Conservation (phyloP, 2,888 invertebrate genomes). For the Megalurothrips usitatus region DNA sequence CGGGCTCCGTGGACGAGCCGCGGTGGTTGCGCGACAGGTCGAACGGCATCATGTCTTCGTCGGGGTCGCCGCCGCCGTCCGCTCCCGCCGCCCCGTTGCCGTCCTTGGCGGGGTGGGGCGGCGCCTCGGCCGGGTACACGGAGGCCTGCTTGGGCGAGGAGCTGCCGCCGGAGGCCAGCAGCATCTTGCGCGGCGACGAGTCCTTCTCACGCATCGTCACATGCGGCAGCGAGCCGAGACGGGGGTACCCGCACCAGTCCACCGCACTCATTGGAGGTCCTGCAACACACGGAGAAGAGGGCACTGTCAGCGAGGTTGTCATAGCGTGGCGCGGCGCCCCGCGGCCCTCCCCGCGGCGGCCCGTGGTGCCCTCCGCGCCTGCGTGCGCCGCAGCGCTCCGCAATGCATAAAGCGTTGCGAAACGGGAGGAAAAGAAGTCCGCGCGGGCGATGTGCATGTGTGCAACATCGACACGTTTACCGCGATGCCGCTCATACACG, state of each 20-base stretch:
- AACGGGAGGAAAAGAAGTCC: background rate
- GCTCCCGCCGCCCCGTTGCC: conserved; percentile 38
- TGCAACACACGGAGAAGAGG: conserved; percentile 4
- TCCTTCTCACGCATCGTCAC: conserved; percentile 86
- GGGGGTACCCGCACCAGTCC: conserved; percentile 46
- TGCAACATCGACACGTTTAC: background rate
- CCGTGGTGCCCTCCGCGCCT: too few species aligned
- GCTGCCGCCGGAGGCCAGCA: conserved; percentile 54
- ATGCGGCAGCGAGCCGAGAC: conserved; percentile 49
- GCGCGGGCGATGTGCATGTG: background rate
- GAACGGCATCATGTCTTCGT: conserved; percentile 58
- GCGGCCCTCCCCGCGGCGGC: too few species aligned
- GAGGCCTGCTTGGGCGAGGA: conserved; percentile 70
- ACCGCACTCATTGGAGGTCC: conserved; percentile 12
- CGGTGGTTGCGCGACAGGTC: conserved; percentile 55
- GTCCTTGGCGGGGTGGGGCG: conserved; percentile 35
- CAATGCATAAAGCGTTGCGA: background rate
- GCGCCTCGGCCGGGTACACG: conserved; percentile 59
- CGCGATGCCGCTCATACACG: background rate
- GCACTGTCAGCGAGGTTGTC: background rate
- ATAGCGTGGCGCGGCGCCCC: too few species aligned
- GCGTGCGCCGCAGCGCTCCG: too few species aligned
- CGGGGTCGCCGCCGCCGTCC: conserved; percentile 44
- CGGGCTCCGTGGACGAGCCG: background rate
- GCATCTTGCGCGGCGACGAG: conserved; percentile 85